These are phyloP conservation scores for Heterochromis multidens DNA, from an alignment of 2,113 vertebrate species.

Conservation along the genomic window DNA sequence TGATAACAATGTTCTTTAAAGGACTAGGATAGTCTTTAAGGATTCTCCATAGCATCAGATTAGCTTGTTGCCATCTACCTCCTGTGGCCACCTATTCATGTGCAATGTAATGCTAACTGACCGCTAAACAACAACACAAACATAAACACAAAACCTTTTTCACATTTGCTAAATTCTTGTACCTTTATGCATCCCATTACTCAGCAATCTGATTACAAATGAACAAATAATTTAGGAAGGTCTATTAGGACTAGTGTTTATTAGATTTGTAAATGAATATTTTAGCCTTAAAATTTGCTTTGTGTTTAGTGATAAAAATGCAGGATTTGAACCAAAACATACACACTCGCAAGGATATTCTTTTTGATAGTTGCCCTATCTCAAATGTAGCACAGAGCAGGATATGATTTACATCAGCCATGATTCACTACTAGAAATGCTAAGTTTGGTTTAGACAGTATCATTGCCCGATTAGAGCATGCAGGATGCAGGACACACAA, in stretches of 20 bases:
- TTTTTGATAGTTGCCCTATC: background rate
- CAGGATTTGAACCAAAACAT: background rate
- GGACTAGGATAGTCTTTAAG: conserved; percentile 68
- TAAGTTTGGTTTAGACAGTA: background rate
- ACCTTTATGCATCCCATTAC: conserved; percentile 14
- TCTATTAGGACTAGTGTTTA: background rate
- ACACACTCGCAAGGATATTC: background rate
- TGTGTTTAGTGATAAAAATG: background rate
- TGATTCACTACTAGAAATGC: background rate
- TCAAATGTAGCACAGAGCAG: background rate
- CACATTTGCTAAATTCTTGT: conserved; percentile 24
- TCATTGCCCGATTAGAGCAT: background rate
- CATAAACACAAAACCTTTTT: conserved; percentile 20
- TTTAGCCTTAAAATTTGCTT: background rate
- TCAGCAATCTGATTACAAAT: conserved; percentile 41
- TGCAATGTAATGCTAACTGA: conserved; percentile 44
- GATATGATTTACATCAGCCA: background rate
- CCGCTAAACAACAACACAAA: conserved; percentile 26
- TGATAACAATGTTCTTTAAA: conserved; percentile 74
- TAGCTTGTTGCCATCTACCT: conserved; percentile 63
- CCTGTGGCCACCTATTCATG: conserved; percentile 57
- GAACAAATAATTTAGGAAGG: conserved; percentile 18
- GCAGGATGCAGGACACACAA: background rate
- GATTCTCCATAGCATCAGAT: conserved; percentile 69
- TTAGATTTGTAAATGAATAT: background rate